Conservation (phyloP, 2,797 vertebrate species). For the Pangasius krempfi region DNA sequence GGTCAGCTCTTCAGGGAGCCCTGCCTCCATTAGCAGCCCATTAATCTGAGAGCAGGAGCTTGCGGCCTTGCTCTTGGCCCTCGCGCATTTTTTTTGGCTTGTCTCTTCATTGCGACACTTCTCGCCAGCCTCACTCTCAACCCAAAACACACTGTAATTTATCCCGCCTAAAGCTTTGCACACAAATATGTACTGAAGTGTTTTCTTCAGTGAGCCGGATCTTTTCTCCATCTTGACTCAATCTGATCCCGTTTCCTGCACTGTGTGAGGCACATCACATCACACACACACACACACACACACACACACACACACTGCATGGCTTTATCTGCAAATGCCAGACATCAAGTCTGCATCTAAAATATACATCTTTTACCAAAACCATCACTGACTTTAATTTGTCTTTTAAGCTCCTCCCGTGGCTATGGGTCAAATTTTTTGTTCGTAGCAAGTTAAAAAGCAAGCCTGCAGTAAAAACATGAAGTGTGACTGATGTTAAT, state of each 20-base stretch:
- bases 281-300: slow-evolving; percentile 2
- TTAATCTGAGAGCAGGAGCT: slow-evolving; percentile 62
- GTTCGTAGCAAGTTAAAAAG: slow-evolving; percentile 71
- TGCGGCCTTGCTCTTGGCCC: slow-evolving; percentile 67
- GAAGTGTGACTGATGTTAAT: slow-evolving; percentile 75
- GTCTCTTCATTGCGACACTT: slow-evolving; percentile 63
- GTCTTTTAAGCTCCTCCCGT: slow-evolving; percentile 67
- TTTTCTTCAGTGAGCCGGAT: slow-evolving; percentile 69
- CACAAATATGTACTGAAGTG: slow-evolving; percentile 76
- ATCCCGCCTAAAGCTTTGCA: slow-evolving; percentile 64
- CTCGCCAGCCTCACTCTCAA: slow-evolving; percentile 47
- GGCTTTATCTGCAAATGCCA: slow-evolving; percentile 71
- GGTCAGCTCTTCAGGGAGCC: slow-evolving; percentile 61
- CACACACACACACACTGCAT: slow-evolving; percentile 17
- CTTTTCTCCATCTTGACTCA: slow-evolving; percentile 55
- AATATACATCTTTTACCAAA: slow-evolving; percentile 57
- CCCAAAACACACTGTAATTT: slow-evolving; percentile 73
- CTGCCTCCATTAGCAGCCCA: slow-evolving; percentile 63
- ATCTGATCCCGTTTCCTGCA: slow-evolving; percentile 57
- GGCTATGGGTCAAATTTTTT: slow-evolving; percentile 56
- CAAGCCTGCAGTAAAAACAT: slow-evolving; percentile 70
- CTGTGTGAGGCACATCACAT: slow-evolving; percentile 44
- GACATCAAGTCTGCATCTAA: slow-evolving; percentile 66
- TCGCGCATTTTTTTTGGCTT: slow-evolving; percentile 67
- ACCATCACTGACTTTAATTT: slow-evolving; percentile 75